Evolutionary conservation across 1,140 invertebrate species (phyloP).

Genomic region (Panagrolaimus sp.): DNA sequence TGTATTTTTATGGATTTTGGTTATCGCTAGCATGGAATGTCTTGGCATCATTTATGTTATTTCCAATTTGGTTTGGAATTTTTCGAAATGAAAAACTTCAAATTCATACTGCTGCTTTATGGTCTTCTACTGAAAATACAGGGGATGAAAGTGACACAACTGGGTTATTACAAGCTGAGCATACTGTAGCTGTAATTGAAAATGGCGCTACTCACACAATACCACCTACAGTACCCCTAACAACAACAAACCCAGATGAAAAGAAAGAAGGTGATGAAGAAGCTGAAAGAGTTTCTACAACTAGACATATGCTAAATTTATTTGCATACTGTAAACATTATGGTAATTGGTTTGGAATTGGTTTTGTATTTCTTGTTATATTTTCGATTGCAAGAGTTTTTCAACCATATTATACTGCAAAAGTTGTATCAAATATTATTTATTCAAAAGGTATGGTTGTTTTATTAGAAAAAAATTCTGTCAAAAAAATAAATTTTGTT

Average conservation of each 20-base stretch:
- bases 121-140: background rate
- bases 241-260: background rate
- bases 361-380: conserved; percentile 39
- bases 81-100: background rate
- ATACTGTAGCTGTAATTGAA: background rate
- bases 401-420: conserved; percentile 36
- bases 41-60: conserved; percentile 11
- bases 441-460: conserved; percentile 2
- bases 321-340: conserved; percentile 18
- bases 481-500: too few species aligned
- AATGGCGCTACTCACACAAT: too few species aligned
- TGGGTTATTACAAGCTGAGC: background rate
- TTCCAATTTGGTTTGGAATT: conserved; percentile 6
- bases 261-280: conserved; percentile 8
- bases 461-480: too few species aligned
- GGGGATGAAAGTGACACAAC: background rate
- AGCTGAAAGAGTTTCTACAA: background rate
- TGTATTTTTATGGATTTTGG: conserved; percentile 16
- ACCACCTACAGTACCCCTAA: background rate
- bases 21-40: conserved; percentile 14
- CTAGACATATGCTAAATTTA: conserved; percentile 12
- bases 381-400: conserved; percentile 42
- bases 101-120: background rate
- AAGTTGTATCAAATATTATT: conserved; percentile 39
- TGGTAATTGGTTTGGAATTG: conserved; percentile 31